Evolutionary conservation across 2,797 vertebrate species (phyloP).

Genomic region (Adelosebastes latens): DNA sequence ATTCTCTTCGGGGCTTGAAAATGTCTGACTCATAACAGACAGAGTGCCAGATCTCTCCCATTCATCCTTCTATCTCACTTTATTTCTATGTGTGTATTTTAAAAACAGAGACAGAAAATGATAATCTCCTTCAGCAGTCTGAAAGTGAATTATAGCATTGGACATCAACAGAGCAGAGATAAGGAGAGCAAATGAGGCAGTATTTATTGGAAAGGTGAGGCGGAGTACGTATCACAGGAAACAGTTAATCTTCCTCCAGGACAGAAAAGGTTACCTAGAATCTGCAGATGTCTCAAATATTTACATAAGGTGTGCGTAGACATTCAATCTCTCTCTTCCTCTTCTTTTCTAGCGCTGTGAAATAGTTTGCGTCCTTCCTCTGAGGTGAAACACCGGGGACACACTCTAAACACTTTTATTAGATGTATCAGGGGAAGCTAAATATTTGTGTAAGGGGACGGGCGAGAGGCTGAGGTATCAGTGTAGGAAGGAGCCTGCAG

Average conservation of each 20-base stretch:
- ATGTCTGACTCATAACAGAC: slow-evolving; percentile 25
- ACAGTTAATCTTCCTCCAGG: slow-evolving; percentile 63
- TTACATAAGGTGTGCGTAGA: slow-evolving; percentile 81
- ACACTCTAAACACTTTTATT: slow-evolving; percentile 82
- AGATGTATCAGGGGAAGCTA: slow-evolving; percentile 78
- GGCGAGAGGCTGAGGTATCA: slow-evolving; percentile 43
- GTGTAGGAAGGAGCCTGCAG: slow-evolving; percentile 40
- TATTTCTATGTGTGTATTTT: background rate
- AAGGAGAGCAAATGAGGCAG: slow-evolving; percentile 17
- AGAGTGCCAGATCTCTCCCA: background rate
- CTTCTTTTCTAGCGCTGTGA: slow-evolving; percentile 42
- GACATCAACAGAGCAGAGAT: slow-evolving; percentile 1
- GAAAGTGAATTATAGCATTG: background rate
- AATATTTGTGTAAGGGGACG: slow-evolving; percentile 80
- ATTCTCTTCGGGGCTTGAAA: slow-evolving; percentile 12
- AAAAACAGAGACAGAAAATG: background rate
- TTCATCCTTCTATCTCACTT: background rate
- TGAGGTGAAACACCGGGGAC: slow-evolving; percentile 74
- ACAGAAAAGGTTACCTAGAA: slow-evolving; percentile 74
- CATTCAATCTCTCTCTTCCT: slow-evolving; percentile 71
- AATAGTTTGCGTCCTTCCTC: slow-evolving; percentile 77
- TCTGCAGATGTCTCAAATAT: slow-evolving; percentile 84
- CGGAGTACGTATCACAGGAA: slow-evolving; percentile 74
- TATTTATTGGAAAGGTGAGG: slow-evolving; percentile 64
- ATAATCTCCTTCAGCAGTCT: background rate